Base-by-base conservation (phyloP, 1,140 invertebrate genomes). In the Zaprionus lachaisei region DNA sequence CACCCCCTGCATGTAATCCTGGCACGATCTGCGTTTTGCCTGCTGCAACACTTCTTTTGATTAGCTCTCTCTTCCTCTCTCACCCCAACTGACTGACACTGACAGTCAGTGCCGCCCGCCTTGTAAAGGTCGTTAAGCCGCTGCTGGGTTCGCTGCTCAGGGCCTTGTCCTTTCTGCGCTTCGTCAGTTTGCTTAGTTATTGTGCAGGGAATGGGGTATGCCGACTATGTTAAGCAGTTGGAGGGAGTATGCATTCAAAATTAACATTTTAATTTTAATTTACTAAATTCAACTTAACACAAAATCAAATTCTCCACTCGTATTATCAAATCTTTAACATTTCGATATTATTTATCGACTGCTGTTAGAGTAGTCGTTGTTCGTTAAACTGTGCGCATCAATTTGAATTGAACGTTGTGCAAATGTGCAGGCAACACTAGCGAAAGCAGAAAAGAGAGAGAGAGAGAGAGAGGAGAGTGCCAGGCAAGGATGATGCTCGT, bases 1-100 rank as follows among this genome's bases (percentile, higher is more conserved):
- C 84, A 81, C 84, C 80, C 82, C 77, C 83, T 51, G 7, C 34
- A 77, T 74, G 81, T 79, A 89, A 89, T 89, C 84, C 84, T 89
- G 81, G 85, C 84, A 89, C 84, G 84, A 89, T 89, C 84, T 90
- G 34, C 44, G 28, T 22, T 41, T 11, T 14, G 61, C 64, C 70
- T 82, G 72, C 72, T 77, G 75, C 69, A 75, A 74, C 82, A 67
- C 74, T 76, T 84, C 65, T 51, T 66, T 72, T 72, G 73, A 76
- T 76, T 76, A 76, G 60, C 67, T 71, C 15, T 24, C 41, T 31
- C 5, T 28, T 20, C 20, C 31, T 37, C 71, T 69, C 58, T 55
- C 62, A 31, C 2, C 44, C 74, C 24, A 44, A 51, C 54, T 66
- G 41, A 57, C 41, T 38, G 60, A 66, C 37, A 58, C 72, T 72